These are phyloP conservation scores for Cerceris rybyensis DNA, from an alignment of 2,888 invertebrate genomes.

Conservation along the genomic window DNA sequence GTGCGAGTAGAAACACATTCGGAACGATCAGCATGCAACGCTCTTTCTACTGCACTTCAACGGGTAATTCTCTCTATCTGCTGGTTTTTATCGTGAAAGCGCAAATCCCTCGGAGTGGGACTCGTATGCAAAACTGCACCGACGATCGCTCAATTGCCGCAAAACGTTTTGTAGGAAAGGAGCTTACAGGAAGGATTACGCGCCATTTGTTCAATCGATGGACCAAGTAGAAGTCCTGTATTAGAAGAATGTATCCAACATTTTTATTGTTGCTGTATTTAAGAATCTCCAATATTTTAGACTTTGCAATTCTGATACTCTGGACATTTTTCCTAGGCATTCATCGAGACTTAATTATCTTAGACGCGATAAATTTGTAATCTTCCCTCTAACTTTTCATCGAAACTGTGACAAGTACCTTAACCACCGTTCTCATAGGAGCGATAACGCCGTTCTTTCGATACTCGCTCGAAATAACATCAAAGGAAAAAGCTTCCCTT, in stretches of 20 bases:
- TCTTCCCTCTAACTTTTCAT: neutral
- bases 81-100: slow-evolving; percentile 47
- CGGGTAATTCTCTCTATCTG: slow-evolving; percentile 50
- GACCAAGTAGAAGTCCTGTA: slow-evolving; percentile 39
- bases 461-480: slow-evolving; percentile 26
- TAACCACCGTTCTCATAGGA: neutral
- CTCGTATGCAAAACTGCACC: slow-evolving; percentile 56
- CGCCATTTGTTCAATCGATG: slow-evolving; percentile 33
- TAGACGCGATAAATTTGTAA: too few species aligned
- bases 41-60: slow-evolving; percentile 32
- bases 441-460: slow-evolving; percentile 19
- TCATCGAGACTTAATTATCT: too few species aligned
- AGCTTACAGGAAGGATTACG: slow-evolving; percentile 47
- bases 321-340: too few species aligned
- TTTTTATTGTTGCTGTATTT: too few species aligned
- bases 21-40: slow-evolving; percentile 52
- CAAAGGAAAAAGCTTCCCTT: slow-evolving; percentile 11
- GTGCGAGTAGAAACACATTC: slow-evolving; percentile 12
- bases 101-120: slow-evolving; percentile 43
- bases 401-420: neutral
- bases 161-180: slow-evolving; percentile 45
- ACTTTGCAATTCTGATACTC: too few species aligned
- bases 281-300: too few species aligned
- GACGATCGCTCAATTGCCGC: slow-evolving; percentile 28
- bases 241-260: slow-evolving; percentile 4